Evolutionary conservation across 2,113 vertebrate species (phyloP).

Genomic region (Bombycilla garrulus): DNA sequence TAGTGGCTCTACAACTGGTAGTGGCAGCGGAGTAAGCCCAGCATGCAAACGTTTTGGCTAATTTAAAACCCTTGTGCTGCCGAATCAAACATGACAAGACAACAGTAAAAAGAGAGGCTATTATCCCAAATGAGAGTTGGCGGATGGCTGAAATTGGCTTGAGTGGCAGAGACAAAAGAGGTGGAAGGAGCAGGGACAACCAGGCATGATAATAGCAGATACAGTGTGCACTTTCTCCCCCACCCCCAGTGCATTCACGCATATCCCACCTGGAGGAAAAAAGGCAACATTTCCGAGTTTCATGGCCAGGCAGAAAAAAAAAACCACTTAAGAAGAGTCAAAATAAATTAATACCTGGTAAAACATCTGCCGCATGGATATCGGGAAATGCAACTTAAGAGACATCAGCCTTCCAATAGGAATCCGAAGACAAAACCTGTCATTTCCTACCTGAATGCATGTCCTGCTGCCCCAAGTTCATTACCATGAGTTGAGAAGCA

Average conservation of each 20-base stretch:
- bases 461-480: neutral
- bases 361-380: neutral
- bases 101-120: constrained; percentile 73
- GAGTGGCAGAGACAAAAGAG: constrained; percentile 71
- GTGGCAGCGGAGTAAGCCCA: constrained; percentile 63
- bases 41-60: constrained; percentile 72
- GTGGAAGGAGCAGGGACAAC: constrained; percentile 37
- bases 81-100: constrained; percentile 78
- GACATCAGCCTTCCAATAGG: neutral
- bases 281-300: neutral
- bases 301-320: neutral
- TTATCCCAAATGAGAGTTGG: constrained; percentile 73
- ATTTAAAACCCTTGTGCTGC: constrained; percentile 77
- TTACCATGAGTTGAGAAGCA: neutral
- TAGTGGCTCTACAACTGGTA: constrained; percentile 47
- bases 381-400: neutral
- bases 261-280: neutral
- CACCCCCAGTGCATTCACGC: neutral
- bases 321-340: neutral
- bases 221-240: neutral
- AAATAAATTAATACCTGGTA: neutral
- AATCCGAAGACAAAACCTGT: neutral
- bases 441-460: constrained; percentile 12
- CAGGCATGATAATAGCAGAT: constrained; percentile 45
- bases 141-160: constrained; percentile 67